Evolutionary conservation across 2,797 vertebrate species (phyloP), one percentile per base, ranked within the genome.

Genomic region (Cetoscarus ocellatus): DNA sequence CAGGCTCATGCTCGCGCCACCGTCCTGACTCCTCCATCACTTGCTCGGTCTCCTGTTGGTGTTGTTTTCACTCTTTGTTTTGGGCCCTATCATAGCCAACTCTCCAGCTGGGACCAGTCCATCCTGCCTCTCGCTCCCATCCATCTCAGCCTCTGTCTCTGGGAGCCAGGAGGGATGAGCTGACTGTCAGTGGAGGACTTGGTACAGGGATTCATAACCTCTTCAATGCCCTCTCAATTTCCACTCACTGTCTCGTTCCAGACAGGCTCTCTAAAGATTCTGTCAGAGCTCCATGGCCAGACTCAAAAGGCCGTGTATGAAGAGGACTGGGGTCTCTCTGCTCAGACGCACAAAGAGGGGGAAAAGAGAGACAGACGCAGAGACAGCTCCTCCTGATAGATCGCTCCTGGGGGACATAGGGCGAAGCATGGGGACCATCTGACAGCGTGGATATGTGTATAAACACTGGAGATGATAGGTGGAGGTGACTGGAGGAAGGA

Each of bases 151-250:
- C 51, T 61, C 36, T 77, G 67, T 64, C 64, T 64, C 62, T 74
- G 62, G 61, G 50, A 77, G 72, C 79, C 80, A 82, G 64, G 61
- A 77, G 79, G 83, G 61, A 85, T 79, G 79, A 86, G 77, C 61
- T 82, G 76, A 66, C 80, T 86, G 77, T 87, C 86, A 88, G 55
- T 67, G 66, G 58, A 71, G 68, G 76, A 73, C 61, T 69, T 65
- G 66, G 50, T 70, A 75, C 75, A 63, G 73, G 71, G 78, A 82
- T 86, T 83, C 86, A 77, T 83, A 78, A 75, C 82, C 80, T 81
- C 73, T 76, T 85, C 90, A 74, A 77, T 85, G 79, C 67, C 78
- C 72, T 84, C 83, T 89, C 85, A 79, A 57, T 86, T 84, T 86
- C 69, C 66, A 61, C 59, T 75, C 75, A 55, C 56, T 65, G 67